Conservation (phyloP, 2,888 invertebrate genomes). For the Philhelius pedissequus region DNA sequence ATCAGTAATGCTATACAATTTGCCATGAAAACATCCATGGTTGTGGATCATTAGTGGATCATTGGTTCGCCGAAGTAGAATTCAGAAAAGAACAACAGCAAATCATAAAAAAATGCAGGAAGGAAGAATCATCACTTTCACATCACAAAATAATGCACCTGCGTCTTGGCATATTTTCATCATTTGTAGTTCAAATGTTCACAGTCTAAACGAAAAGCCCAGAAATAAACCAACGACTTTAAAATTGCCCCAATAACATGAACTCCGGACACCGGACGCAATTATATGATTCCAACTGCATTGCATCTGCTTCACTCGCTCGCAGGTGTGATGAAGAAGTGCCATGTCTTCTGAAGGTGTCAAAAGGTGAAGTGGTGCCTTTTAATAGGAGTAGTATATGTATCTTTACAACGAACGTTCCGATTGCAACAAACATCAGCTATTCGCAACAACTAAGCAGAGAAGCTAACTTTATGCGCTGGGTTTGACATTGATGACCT, state of each 20-base stretch:
- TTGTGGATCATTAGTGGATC: not conserved
- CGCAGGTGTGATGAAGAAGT: conserved; percentile 14
- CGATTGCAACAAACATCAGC: not conserved
- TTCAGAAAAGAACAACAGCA: not conserved
- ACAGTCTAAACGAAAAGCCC: not conserved
- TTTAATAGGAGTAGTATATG: conserved; percentile 32
- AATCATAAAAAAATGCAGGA: not conserved
- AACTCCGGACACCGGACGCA: conserved; percentile 8
- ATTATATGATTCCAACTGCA: conserved; percentile 46
- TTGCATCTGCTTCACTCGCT: not conserved
- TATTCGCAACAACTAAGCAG: not conserved
- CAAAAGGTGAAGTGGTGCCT: conserved; percentile 52
- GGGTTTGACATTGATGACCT: conserved; percentile 41
- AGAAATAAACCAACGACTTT: not conserved
- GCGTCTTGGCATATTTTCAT: not conserved
- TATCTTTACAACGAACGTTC: not conserved
- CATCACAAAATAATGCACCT: conserved; percentile 26
- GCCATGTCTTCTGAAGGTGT: conserved; percentile 27
- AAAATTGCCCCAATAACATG: conserved; percentile 15
- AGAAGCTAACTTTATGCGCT: not conserved
- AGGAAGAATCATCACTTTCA: conserved; percentile 33
- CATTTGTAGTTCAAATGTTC: conserved; percentile 40
- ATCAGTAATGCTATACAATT: conserved; percentile 24
- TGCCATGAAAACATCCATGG: not conserved
- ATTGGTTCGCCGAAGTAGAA: not conserved